A percentile compares a stretch with the other conserved stretches of the same genome.
phyloP scores from a whole-genome alignment of 2,113 vertebrate species.

The Octodon degus region DNA sequence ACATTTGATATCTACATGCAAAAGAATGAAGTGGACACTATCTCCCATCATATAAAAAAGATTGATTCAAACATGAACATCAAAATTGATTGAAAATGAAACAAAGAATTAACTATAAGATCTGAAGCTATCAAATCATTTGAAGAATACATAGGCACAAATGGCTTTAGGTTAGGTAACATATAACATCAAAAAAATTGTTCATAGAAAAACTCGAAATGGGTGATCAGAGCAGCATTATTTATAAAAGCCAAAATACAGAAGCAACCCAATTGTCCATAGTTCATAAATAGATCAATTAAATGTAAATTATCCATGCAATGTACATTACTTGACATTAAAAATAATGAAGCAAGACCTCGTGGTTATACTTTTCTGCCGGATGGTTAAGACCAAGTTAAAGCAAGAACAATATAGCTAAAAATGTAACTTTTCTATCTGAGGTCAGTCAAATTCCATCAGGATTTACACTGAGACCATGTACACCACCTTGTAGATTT shows the following conservation, averaged over 20 bases:
- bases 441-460: no score
- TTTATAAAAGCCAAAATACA: no score
- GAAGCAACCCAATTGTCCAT: neutral
- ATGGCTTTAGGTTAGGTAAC: constrained; percentile 10
- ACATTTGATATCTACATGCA: neutral
- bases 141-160: neutral
- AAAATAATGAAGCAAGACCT: neutral
- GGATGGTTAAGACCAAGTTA: no score
- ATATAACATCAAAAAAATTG: constrained; percentile 35
- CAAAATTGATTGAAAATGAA: constrained; percentile 19
- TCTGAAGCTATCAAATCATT: constrained; percentile 26
- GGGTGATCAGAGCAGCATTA: constrained; percentile 30
- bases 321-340: constrained; percentile 9
- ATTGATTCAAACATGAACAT: neutral
- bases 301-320: neutral
- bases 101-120: neutral
- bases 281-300: neutral
- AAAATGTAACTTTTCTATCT: no score
- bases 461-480: no score
- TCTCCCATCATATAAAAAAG: neutral
- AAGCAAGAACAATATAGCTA: no score
- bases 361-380: no score
- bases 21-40: neutral
- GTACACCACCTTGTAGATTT: no score
- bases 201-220: neutral